These are phyloP conservation scores for Aegithalos caudatus DNA, from an alignment of 2,113 vertebrate genomes.

Conservation along the genomic window DNA sequence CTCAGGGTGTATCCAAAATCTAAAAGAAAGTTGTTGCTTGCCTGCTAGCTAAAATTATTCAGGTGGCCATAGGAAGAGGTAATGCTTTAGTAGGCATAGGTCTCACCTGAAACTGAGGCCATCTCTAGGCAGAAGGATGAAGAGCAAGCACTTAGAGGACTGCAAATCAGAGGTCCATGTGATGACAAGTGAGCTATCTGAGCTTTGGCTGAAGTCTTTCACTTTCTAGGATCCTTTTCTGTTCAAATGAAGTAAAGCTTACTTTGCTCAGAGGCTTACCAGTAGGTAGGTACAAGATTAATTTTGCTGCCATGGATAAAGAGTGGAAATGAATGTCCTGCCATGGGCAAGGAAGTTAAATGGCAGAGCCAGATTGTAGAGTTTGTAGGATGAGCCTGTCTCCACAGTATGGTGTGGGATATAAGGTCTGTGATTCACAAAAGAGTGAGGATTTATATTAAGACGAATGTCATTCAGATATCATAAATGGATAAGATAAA, in stretches of 20 bases:
- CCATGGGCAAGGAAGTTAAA: not conserved
- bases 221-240: not conserved
- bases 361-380: not conserved
- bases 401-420: not conserved
- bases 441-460: not conserved
- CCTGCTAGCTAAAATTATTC: not conserved
- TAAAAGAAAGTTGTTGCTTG: not conserved
- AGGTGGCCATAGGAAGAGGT: not conserved
- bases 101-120: not conserved
- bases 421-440: not conserved
- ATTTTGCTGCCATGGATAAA: not conserved
- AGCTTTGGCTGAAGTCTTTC: not conserved
- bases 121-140: not conserved
- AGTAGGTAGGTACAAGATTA: not conserved
- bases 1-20: not conserved
- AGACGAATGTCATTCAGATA: not conserved
- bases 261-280: not conserved
- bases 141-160: not conserved
- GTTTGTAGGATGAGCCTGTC: not conserved
- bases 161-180: not conserved
- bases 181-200: not conserved
- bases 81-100: not conserved
- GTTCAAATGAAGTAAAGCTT: not conserved
- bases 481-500: not conserved
- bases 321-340: not conserved